phyloP scores from a whole-genome alignment of 2,113 vertebrate species.

The Otocyon megalotis region DNA sequence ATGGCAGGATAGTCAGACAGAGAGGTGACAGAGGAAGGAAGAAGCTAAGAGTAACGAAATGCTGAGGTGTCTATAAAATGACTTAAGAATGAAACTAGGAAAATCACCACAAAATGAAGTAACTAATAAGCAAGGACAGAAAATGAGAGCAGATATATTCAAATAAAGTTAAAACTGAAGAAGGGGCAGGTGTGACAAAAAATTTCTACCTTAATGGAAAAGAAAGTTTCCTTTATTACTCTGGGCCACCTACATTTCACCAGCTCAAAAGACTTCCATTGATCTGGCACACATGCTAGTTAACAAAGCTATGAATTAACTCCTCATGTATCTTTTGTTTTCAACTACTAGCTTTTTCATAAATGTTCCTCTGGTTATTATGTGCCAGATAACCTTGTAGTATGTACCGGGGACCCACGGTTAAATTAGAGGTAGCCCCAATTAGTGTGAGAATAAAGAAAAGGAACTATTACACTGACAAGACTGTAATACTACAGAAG shows the following conservation, averaged over 20 bases:
- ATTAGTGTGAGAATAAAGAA: constrained; percentile 29
- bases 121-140: background rate
- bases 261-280: background rate
- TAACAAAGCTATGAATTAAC: background rate
- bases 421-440: background rate
- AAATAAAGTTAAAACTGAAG: background rate
- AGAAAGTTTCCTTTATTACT: background rate
- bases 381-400: background rate
- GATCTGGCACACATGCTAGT: background rate
- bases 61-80: background rate
- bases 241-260: background rate
- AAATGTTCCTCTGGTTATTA: background rate
- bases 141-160: background rate
- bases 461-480: background rate
- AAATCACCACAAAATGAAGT: constrained; percentile 44
- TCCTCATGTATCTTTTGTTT: background rate
- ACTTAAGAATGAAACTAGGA: constrained; percentile 9
- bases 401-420: background rate
- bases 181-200: background rate
- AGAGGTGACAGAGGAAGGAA: constrained; percentile 20
- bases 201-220: background rate
- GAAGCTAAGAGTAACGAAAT: constrained; percentile 8
- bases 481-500: background rate
- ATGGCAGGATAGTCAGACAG: background rate
- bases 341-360: constrained; percentile 9